Evolutionary conservation across 1,140 invertebrate species (phyloP).

Genomic region (Nasonia vitripennis): DNA sequence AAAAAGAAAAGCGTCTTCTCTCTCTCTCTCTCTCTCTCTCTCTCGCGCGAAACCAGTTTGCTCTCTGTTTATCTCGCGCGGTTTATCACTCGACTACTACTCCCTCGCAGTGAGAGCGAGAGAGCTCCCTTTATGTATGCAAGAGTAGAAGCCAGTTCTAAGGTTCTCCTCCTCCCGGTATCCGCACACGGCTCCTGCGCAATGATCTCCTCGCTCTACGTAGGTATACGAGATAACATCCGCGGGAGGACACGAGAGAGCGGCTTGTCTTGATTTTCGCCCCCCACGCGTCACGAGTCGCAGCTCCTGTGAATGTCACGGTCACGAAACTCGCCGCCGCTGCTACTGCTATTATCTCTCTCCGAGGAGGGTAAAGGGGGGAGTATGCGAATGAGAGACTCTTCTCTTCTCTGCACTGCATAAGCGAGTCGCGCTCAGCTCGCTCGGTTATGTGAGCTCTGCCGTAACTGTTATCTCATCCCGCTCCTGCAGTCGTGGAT

Average conservation of each 20-base stretch:
- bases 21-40: neutral
- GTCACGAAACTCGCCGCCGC: conserved; percentile 58
- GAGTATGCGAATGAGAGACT: too few species aligned
- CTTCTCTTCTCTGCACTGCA: neutral
- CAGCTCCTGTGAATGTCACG: conserved; percentile 17
- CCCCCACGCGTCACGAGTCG: conserved; percentile 23
- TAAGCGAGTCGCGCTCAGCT: conserved; percentile 35
- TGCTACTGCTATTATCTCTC: conserved; percentile 54
- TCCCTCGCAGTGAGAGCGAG: neutral
- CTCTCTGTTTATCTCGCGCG: conserved; percentile 61
- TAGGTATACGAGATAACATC: conserved; percentile 7
- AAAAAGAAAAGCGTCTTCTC: conserved; percentile 12
- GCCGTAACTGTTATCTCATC: conserved; percentile 14
- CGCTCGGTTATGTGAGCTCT: conserved; percentile 3
- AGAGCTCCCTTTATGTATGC: neutral
- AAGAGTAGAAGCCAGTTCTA: neutral
- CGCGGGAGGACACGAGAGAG: conserved; percentile 17
- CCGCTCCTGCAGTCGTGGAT: neutral
- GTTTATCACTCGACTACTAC: conserved; percentile 57
- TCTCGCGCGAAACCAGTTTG: conserved; percentile 59
- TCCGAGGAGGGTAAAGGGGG: neutral
- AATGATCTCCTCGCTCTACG: neutral
- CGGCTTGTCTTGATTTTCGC: conserved; percentile 30
- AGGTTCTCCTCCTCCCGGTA: neutral
- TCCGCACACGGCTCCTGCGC: neutral